Evolutionary conservation across 2,113 vertebrate genomes (phyloP).

Genomic region (Grammomys surdaster): DNA sequence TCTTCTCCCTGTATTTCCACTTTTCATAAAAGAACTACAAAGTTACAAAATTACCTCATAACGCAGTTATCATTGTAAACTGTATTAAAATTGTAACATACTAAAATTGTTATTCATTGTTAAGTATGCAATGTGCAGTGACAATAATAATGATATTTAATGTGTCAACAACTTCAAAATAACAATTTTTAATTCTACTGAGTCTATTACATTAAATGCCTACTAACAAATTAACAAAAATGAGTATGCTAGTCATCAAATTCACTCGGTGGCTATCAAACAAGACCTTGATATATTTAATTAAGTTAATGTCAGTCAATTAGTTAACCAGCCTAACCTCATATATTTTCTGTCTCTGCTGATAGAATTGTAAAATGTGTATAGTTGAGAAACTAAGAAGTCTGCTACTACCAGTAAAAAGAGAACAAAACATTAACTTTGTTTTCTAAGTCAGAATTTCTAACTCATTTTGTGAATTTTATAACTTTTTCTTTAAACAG

Average conservation of each 20-base stretch:
- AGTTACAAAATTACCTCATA: background rate
- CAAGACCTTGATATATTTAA: constrained; percentile 75
- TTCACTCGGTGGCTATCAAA: constrained; percentile 68
- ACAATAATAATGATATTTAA: constrained; percentile 50
- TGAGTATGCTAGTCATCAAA: constrained; percentile 46
- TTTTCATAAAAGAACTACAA: constrained; percentile 18
- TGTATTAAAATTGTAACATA: constrained; percentile 28
- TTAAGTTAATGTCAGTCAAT: constrained; percentile 74
- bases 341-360: constrained; percentile 58
- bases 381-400: constrained; percentile 29
- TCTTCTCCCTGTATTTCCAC: background rate
- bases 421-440: background rate
- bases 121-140: constrained; percentile 38
- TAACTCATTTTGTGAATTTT: background rate
- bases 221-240: constrained; percentile 64
- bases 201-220: constrained; percentile 52
- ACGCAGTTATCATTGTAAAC: background rate
- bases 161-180: constrained; percentile 52
- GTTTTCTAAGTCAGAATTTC: constrained; percentile 1
- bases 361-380: constrained; percentile 54
- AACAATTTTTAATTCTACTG: constrained; percentile 47
- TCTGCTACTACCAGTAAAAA: constrained; percentile 4
- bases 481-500: background rate
- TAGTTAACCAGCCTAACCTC: constrained; percentile 72
- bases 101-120: constrained; percentile 3